Conservation (phyloP, 2,113 vertebrate species). For the Thinocorus orbignyianus region DNA sequence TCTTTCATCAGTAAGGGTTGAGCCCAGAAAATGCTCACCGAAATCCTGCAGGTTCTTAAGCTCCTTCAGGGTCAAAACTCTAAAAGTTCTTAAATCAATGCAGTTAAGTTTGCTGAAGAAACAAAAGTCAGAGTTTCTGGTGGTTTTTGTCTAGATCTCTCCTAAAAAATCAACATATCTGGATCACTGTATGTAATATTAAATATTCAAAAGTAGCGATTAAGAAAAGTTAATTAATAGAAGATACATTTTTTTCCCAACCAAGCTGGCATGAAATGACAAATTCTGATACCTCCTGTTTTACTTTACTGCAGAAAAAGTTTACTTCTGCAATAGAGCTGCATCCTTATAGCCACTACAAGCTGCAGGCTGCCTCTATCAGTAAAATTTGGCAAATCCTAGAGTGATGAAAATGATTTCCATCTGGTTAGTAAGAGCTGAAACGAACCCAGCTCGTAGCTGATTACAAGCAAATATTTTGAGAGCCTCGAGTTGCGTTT, state of each 20-base stretch:
- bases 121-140: neutral
- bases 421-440: neutral
- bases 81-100: neutral
- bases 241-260: neutral
- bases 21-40: neutral
- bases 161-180: neutral
- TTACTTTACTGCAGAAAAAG: neutral
- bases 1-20: neutral
- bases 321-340: neutral
- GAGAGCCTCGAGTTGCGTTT: neutral
- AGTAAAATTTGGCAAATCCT: neutral
- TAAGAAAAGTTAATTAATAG: neutral
- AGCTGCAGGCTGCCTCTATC: neutral
- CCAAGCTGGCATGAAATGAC: neutral
- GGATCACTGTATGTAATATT: neutral
- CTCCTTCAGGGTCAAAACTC: neutral
- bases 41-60: neutral
- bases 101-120: neutral
- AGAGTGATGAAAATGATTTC: neutral
- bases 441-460: neutral
- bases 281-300: neutral
- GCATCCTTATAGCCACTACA: neutral
- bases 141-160: neutral
- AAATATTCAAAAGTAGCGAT: neutral
- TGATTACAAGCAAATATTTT: constrained; percentile 45